A percentile compares a stretch with the other conserved stretches of the same genome.
Conservation (phyloP, 2,888 invertebrate species). For the Hedya salicella region DNA sequence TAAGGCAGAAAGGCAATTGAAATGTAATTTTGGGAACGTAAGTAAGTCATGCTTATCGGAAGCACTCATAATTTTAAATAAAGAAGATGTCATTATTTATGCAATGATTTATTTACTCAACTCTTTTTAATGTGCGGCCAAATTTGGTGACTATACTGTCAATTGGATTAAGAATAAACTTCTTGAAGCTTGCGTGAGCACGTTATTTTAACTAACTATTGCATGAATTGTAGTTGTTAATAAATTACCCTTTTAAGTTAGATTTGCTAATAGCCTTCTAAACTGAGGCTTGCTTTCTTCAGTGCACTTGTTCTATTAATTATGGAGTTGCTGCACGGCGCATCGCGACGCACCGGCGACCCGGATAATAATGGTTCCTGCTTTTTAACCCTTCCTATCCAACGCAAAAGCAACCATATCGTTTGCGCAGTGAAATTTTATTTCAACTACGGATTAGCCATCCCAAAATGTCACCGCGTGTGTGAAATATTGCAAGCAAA, state of each 20-base stretch:
- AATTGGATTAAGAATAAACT: too few species aligned
- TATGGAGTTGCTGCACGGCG: slow-evolving; percentile 13
- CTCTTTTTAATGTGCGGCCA: too few species aligned
- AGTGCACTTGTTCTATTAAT: slow-evolving; percentile 26
- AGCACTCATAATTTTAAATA: too few species aligned
- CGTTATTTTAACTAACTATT: too few species aligned
- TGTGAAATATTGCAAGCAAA: slow-evolving; percentile 51
- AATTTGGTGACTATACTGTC: too few species aligned
- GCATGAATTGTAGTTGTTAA: too few species aligned
- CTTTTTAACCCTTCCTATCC: slow-evolving; percentile 51
- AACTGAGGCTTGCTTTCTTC: slow-evolving; percentile 16
- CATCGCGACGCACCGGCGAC: slow-evolving; percentile 32
- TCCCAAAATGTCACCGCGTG: slow-evolving; percentile 39
- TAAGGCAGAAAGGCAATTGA: neutral
- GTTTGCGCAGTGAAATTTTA: neutral
- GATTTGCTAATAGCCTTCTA: neutral
- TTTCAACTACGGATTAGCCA: slow-evolving; percentile 22
- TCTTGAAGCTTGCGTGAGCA: too few species aligned
- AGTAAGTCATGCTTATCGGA: too few species aligned
- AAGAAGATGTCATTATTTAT: too few species aligned
- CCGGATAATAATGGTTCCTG: slow-evolving; percentile 36
- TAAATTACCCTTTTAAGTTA: neutral
- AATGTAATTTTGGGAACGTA: too few species aligned
- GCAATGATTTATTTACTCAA: too few species aligned
- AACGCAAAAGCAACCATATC: slow-evolving; percentile 17